These are phyloP conservation scores for Drosophila sp. DNA, from an alignment of 1,140 invertebrate species.

Conservation along the genomic window DNA sequence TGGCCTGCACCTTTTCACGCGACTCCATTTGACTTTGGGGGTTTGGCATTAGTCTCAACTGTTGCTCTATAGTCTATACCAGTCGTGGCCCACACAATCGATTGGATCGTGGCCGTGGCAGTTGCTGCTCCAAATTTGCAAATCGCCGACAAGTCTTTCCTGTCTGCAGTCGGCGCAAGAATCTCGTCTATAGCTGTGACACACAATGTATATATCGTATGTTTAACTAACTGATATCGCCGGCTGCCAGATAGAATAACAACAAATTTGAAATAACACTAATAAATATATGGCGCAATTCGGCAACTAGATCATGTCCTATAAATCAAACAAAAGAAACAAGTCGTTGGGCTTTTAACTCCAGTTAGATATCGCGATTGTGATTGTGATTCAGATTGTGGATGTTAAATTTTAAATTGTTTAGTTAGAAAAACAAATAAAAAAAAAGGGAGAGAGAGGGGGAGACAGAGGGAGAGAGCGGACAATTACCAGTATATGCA, in stretches of 20 bases:
- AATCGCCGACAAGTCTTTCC: conserved; percentile 70
- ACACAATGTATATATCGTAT: not conserved
- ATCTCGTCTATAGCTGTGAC: conserved; percentile 39
- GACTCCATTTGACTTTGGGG: conserved; percentile 59
- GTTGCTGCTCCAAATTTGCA: conserved; percentile 72
- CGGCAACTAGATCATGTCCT: not conserved
- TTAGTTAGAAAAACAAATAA: conserved; percentile 23
- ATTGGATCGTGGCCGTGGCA: conserved; percentile 65
- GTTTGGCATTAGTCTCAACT: conserved; percentile 35
- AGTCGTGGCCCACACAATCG: conserved; percentile 19
- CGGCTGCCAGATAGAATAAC: not conserved
- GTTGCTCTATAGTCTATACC: conserved; percentile 5
- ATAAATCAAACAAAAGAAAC: conserved; percentile 28
- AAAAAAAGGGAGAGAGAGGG: not conserved
- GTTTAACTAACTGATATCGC: conserved; percentile 14
- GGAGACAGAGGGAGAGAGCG: not conserved
- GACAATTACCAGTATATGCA: conserved; percentile 36
- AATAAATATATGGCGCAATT: conserved; percentile 26
- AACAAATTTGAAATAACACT: not conserved
- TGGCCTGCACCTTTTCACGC: conserved; percentile 71
- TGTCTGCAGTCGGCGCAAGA: conserved; percentile 51
- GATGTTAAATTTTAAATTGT: conserved; percentile 9
- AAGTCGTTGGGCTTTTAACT: conserved; percentile 8
- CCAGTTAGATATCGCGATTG: not conserved
- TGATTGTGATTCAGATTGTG: not conserved